These are phyloP conservation scores for Macropis europaea DNA, from an alignment of 2,888 invertebrate genomes.

Conservation along the genomic window DNA sequence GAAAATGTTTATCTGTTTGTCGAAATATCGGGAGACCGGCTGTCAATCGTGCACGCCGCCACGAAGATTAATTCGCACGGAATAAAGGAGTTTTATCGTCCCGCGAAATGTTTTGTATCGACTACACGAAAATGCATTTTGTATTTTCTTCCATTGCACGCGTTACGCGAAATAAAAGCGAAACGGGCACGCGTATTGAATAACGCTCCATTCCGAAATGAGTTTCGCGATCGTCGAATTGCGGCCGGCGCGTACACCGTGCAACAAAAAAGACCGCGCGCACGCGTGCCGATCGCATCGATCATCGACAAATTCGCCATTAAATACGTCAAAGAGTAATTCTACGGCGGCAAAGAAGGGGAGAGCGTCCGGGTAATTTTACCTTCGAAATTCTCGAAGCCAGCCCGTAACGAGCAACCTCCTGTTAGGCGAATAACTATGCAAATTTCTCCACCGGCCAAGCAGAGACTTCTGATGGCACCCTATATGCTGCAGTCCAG, in stretches of 20 bases:
- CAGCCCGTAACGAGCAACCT: conserved; percentile 64
- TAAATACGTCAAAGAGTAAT: conserved; percentile 7
- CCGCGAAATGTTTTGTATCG: background rate
- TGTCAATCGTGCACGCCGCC: background rate
- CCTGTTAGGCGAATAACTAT: conserved; percentile 67
- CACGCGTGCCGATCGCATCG: background rate
- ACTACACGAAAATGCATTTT: background rate
- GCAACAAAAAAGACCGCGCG: background rate
- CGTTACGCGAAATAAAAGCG: background rate
- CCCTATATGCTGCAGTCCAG: conserved; percentile 27
- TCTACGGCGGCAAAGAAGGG: background rate
- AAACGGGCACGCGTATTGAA: background rate
- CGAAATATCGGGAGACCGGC: no score
- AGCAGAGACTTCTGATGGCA: conserved; percentile 59
- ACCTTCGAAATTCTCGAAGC: conserved; percentile 56
- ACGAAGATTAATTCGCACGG: background rate
- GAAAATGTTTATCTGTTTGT: background rate
- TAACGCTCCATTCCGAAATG: background rate
- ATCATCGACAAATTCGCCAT: background rate
- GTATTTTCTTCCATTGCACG: conserved; percentile 2
- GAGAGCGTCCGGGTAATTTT: conserved; percentile 51
- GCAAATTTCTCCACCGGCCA: conserved; percentile 66
- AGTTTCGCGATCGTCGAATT: conserved; percentile 3
- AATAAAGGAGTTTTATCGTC: background rate
- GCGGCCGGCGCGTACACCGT: background rate